Evolutionary conservation across 2,888 invertebrate species (phyloP).

Genomic region (Cryptus armator): DNA sequence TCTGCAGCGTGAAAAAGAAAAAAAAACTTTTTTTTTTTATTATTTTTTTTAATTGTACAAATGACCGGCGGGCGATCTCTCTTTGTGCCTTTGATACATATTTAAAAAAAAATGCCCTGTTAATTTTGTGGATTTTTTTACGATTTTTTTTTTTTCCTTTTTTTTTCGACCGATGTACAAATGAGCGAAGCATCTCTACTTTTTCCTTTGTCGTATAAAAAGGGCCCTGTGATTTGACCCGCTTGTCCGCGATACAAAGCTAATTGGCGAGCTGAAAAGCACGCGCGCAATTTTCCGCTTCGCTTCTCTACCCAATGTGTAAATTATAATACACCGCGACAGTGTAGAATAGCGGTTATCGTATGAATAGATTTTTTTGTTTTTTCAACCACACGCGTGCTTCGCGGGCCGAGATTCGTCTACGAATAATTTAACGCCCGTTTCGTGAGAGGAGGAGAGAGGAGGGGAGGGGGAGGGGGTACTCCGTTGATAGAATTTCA

Average conservation of each 20-base stretch:
- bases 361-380: no score
- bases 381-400: no score
- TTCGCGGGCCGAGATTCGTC: no score
- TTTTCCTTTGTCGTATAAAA: constrained; percentile 14
- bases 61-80: constrained; percentile 13
- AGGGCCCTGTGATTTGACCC: constrained; percentile 21
- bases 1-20: constrained; percentile 67
- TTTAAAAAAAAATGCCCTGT: no score
- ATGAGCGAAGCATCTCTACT: not conserved
- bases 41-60: constrained; percentile 2
- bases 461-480: no score
- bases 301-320: not conserved
- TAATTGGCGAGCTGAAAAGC: constrained; percentile 61
- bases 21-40: constrained; percentile 5
- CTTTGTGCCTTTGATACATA: not conserved
- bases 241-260: constrained; percentile 47
- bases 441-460: no score
- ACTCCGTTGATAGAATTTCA: no score
- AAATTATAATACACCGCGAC: not conserved
- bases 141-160: no score
- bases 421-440: no score
- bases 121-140: no score
- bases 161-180: no score
- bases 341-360: not conserved
- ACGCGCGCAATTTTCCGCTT: constrained; percentile 48